Conservation (phyloP, 2,797 vertebrate species). For the Oceanodroma leucorhoa region DNA sequence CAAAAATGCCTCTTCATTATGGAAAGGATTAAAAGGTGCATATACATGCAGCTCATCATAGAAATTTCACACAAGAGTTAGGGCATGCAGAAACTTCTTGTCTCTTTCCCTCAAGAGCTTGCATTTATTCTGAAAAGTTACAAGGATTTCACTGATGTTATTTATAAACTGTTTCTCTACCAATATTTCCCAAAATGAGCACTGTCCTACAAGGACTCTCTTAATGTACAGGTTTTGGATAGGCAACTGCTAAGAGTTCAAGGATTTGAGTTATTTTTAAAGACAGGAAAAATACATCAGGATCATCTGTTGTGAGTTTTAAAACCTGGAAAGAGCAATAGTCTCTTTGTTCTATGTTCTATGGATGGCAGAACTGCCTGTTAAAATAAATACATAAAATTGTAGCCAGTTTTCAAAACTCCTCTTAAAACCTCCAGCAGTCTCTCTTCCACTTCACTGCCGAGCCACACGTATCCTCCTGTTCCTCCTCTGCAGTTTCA, state of each 20-base stretch:
- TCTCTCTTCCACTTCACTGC: not conserved
- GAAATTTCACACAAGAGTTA: not conserved
- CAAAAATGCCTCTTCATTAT: conserved; percentile 29
- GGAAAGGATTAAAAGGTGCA: conserved; percentile 40
- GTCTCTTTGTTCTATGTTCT: not conserved
- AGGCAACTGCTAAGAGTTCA: not conserved
- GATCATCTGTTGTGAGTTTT: not conserved
- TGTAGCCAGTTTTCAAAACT: not conserved
- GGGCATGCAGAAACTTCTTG: not conserved
- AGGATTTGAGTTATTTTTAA: not conserved
- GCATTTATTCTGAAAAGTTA: not conserved
- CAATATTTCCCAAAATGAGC: not conserved
- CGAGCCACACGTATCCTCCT: accelerated
- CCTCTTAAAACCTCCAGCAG: not conserved
- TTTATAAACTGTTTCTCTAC: not conserved
- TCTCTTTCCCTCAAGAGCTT: not conserved
- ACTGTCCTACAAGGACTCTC: not conserved
- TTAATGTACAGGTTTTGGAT: not conserved
- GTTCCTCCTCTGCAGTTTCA: not conserved
- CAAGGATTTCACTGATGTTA: not conserved
- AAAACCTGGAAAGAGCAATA: not conserved
- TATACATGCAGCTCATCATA: conserved; percentile 17
- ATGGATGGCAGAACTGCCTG: not conserved
- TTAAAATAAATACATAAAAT: not conserved
- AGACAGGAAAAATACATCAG: not conserved